phyloP scores from a whole-genome alignment of 2,888 invertebrate genomes.

The Tineola bisselliella region DNA sequence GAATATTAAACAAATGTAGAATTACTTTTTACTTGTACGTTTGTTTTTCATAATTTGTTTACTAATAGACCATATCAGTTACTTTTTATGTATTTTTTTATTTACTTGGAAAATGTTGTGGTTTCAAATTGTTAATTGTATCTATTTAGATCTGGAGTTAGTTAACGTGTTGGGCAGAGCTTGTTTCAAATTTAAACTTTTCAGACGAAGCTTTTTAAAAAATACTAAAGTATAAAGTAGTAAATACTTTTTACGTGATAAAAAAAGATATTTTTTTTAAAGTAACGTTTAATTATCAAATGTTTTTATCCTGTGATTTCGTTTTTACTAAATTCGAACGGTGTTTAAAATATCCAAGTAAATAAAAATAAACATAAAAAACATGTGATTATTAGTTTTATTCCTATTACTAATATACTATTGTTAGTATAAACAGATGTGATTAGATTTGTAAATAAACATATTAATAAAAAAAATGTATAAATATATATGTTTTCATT shows the following conservation, averaged over 20 bases:
- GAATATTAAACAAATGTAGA: background rate
- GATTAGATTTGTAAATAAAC: background rate
- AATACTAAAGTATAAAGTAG: too few relatives aligned
- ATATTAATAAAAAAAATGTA: background rate
- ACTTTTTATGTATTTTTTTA: background rate
- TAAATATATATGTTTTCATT: background rate
- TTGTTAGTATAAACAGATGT: background rate
- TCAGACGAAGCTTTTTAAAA: too few relatives aligned
- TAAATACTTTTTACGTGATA: too few relatives aligned
- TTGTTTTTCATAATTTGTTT: background rate
- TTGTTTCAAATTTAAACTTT: too few relatives aligned
- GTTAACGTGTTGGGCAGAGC: too few relatives aligned
- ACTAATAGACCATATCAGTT: slow-evolving; percentile 1
- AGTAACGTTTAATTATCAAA: too few relatives aligned
- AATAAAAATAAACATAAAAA: background rate
- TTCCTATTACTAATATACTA: background rate
- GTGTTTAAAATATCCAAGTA: background rate
- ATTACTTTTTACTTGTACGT: background rate
- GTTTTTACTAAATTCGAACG: too few relatives aligned
- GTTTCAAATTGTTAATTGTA: too few relatives aligned
- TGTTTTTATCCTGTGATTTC: too few relatives aligned
- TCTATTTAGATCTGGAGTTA: too few relatives aligned
- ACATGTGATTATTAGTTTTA: background rate
- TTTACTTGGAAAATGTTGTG: background rate
- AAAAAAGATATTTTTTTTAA: too few relatives aligned